A percentile compares a stretch with the other conserved stretches of the same genome.
Evolutionary conservation across 2,113 vertebrate genomes (phyloP).

Genomic region (Mystacornis crossleyi): DNA sequence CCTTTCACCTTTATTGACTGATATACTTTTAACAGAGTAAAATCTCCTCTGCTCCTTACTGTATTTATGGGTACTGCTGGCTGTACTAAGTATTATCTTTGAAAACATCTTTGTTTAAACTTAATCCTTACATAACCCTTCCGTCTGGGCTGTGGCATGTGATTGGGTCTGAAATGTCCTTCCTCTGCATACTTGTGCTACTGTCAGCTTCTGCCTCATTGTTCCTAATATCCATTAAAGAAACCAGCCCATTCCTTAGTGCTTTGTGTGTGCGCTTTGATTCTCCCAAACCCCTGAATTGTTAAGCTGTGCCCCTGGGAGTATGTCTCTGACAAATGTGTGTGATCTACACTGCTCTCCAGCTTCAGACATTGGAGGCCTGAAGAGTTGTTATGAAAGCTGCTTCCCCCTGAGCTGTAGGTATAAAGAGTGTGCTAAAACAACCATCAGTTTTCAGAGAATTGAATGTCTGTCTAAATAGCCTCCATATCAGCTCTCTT

Average conservation of each 20-base stretch:
- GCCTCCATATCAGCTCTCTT: not conserved
- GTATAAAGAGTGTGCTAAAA: not conserved
- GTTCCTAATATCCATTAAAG: not conserved
- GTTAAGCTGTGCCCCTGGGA: not conserved
- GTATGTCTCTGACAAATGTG: not conserved
- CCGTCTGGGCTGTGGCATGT: not conserved
- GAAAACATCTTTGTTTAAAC: slow-evolving; percentile 27
- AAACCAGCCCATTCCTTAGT: not conserved
- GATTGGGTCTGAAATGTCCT: not conserved
- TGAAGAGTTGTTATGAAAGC: not conserved
- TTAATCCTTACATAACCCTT: not conserved
- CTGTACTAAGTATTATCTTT: not conserved
- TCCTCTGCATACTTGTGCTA: fast-evolving
- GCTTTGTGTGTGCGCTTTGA: not conserved
- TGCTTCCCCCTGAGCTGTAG: not conserved
- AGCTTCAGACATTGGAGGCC: not conserved
- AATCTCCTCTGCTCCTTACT: not conserved
- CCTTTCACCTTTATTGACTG: not conserved
- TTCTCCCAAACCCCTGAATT: not conserved
- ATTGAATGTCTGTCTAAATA: not conserved
- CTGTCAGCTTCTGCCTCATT: not conserved
- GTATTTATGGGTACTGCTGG: not conserved
- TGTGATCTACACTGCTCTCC: not conserved
- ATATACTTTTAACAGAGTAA: not conserved
- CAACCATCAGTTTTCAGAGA: not conserved